phyloP scores from a whole-genome alignment of 2,797 vertebrate species.

The Leptodactylus fallax region DNA sequence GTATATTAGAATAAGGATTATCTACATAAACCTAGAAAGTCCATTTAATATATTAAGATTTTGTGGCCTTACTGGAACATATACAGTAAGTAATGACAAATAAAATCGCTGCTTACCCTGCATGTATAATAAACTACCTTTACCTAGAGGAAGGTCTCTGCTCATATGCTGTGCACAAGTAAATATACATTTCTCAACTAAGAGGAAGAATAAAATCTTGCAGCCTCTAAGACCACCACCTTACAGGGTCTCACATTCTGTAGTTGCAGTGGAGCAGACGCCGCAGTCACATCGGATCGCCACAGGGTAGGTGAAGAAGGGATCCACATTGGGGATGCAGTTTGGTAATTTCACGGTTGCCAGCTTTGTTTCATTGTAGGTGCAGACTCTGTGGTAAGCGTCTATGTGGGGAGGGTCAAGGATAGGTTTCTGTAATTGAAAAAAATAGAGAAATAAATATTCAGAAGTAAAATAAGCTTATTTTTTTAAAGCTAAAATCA shows the following conservation, averaged over 20 bases:
- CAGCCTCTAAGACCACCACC: too few species aligned
- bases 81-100: too few species aligned
- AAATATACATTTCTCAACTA: background rate
- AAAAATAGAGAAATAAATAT: constrained; percentile 7
- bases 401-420: constrained; percentile 88
- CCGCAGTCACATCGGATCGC: constrained; percentile 88
- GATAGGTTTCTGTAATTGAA: constrained; percentile 81
- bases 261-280: constrained; percentile 86
- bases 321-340: constrained; percentile 79
- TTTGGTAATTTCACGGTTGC: constrained; percentile 83
- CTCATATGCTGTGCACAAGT: too few species aligned
- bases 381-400: constrained; percentile 88
- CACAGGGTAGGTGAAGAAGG: constrained; percentile 86
- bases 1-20: too few species aligned
- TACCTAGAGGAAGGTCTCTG: too few species aligned
- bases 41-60: too few species aligned
- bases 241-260: constrained; percentile 86
- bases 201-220: background rate
- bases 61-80: too few species aligned
- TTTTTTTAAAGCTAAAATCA: too few species aligned
- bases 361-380: constrained; percentile 87
- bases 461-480: too few species aligned
- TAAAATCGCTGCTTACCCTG: too few species aligned
- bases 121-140: too few species aligned
- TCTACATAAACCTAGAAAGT: too few species aligned